Evolutionary conservation across 2,797 vertebrate species (phyloP), one percentile per base, ranked within the genome.

Genomic region (Notolepis coatsorum): DNA sequence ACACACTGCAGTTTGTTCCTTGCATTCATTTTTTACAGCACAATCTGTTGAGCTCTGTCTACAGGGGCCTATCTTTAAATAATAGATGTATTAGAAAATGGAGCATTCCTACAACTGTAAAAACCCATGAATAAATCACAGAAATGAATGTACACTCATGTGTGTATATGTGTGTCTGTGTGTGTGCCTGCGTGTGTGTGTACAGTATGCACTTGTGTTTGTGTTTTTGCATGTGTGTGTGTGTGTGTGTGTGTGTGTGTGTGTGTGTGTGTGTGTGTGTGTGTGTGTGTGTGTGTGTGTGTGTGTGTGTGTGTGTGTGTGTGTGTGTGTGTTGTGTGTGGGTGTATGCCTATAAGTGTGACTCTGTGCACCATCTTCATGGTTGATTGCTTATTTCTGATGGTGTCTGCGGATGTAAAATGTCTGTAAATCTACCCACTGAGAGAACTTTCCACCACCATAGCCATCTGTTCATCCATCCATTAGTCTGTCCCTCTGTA

Each of bases 31-130:
- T 90, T 88, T 88, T 75, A 87, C 61, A 61, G 31, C 66, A 27
- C 87, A 89, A 90, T 91, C 88, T 90, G 90, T 89, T 82, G 79
- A 86, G 82, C 62, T 61, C 28, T 63, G 87, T 91, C 88, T 81
- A 76, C 76, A 60, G 83, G 82, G 86, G 75, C 80, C 83, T 71
- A 78, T 88, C 73, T 33, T 80, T 92, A 78, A 91, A 92, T 91
- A 90, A 93, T 92, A 75, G 75, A 92, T 90, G 82, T 20, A 79
- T 89, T 84, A 78, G 86, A 89, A 91, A 90, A 88, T 74, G 48
- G 82, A 84, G 84, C 84, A 68, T 88, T 89, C 87, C 82, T 81
- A 80, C 65, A 75, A 80, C 88, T 85, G 81, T 87, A 89, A 85
- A 74, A 84, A 64, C 2, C 53, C 58, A 89, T 92, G 75, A 92